Conservation (phyloP, 2,113 vertebrate genomes). For the Neofelis nebulosa region DNA sequence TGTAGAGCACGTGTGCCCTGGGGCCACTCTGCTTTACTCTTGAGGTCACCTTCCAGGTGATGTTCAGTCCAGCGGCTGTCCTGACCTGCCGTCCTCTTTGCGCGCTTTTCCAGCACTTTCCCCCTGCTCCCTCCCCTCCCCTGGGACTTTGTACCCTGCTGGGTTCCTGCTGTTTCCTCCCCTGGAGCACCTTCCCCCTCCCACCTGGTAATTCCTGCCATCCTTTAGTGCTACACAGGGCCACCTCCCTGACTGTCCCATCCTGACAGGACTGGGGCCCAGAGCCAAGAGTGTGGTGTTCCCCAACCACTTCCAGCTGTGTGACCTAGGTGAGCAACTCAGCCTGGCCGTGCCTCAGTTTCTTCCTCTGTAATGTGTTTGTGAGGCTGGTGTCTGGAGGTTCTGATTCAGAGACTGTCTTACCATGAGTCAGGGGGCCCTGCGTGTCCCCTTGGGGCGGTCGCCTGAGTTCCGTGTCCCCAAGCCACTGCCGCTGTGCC, state of each 20-base stretch:
- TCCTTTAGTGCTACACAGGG: neutral
- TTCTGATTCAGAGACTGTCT: neutral
- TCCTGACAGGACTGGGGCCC: neutral
- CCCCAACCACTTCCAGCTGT: neutral
- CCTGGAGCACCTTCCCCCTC: neutral
- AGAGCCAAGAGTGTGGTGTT: neutral
- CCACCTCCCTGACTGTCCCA: neutral
- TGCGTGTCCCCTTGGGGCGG: neutral
- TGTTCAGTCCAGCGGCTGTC: rapidly evolving
- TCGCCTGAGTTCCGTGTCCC: neutral
- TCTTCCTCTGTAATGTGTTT: neutral
- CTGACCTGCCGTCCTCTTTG: rapidly evolving
- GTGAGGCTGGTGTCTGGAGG: neutral
- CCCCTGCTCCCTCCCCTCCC: neutral
- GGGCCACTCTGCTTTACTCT: neutral
- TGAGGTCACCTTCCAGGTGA: neutral
- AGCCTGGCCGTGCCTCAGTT: neutral
- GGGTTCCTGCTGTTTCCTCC: neutral
- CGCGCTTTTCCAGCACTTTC: neutral
- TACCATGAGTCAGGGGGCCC: neutral
- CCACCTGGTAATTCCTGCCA: neutral
- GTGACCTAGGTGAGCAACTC: neutral
- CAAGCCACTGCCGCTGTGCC: neutral
- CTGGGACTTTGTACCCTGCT: neutral
- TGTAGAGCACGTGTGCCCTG: no score